Percentiles rank a stretch among this genome's conserved stretches.
These are phyloP conservation scores for Pantherophis guttatus DNA, from an alignment of 2,113 vertebrate genomes.

Conservation along the genomic window DNA sequence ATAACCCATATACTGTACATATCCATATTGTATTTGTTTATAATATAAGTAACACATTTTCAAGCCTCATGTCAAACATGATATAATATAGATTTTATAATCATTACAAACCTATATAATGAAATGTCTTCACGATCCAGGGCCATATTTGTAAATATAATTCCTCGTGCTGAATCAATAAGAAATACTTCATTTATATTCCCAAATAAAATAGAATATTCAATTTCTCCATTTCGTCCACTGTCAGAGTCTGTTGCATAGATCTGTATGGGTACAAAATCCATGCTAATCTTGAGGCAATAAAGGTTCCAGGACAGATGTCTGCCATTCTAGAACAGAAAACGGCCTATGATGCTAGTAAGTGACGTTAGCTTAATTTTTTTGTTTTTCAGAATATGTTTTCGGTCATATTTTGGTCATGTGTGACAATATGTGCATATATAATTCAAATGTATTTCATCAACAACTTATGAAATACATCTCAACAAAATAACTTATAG, in stretches of 20 bases:
- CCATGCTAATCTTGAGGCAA: constrained; percentile 39
- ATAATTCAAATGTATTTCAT: background rate
- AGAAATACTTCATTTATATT: constrained; percentile 79
- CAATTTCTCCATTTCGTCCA: constrained; percentile 77
- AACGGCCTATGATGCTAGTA: background rate
- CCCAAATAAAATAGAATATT: constrained; percentile 85
- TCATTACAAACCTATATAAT: constrained; percentile 80
- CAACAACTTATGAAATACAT: background rate
- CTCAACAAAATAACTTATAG: background rate
- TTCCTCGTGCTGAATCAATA: constrained; percentile 79
- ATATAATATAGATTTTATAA: background rate
- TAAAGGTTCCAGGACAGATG: background rate
- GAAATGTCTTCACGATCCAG: constrained; percentile 80
- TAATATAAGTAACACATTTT: too few relatives aligned
- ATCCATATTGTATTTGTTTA: background rate
- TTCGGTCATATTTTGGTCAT: background rate
- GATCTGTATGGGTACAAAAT: constrained; percentile 70
- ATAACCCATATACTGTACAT: background rate
- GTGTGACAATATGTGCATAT: background rate
- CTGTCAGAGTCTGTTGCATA: constrained; percentile 84
- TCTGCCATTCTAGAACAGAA: background rate
- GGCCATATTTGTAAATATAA: constrained; percentile 73
- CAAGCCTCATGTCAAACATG: background rate
- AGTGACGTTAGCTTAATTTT: background rate
- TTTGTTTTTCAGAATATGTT: background rate